Evolutionary conservation across 2,888 invertebrate genomes (phyloP).

Genomic region (Ischnura elegans): DNA sequence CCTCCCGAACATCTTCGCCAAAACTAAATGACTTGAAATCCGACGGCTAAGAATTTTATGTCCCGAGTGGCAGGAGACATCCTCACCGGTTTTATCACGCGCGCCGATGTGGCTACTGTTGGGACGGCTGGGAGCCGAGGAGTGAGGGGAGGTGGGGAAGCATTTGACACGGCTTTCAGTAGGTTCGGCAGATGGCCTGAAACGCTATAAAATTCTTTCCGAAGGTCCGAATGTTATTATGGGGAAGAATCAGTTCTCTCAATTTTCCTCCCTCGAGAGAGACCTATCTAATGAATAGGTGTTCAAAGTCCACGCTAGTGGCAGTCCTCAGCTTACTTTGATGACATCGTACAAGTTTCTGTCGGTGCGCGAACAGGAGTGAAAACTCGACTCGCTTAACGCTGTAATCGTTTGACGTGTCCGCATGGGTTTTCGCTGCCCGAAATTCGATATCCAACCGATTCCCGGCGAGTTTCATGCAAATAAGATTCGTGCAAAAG

Average conservation of each 20-base stretch:
- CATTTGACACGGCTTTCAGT: not conserved
- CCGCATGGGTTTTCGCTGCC: not conserved
- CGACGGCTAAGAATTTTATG: not conserved
- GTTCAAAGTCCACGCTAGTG: not conserved
- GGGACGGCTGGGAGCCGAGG: not conserved
- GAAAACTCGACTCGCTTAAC: not conserved
- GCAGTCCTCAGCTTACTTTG: not conserved
- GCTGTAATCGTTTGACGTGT: conserved; percentile 22
- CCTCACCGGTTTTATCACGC: conserved; percentile 19
- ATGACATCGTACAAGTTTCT: conserved; percentile 18
- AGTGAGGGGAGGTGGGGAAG: not conserved
- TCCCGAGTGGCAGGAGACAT: conserved; percentile 3
- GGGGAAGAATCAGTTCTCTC: not conserved
- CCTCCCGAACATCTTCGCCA: not conserved
- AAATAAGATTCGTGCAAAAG: not conserved
- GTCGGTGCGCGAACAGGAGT: conserved; percentile 5
- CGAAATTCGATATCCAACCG: conserved; percentile 16
- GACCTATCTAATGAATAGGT: not conserved
- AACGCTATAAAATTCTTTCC: not conserved
- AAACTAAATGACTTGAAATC: not conserved
- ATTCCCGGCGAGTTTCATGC: conserved; percentile 1
- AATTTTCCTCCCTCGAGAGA: not conserved
- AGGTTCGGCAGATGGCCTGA: conserved; percentile 23
- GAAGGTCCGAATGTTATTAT: not conserved
- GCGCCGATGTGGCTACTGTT: not conserved